Percentiles rank a stretch among this genome's conserved stretches.
These are phyloP conservation scores for Tapera naevia DNA, from an alignment of 2,797 vertebrate species.

Conservation along the genomic window DNA sequence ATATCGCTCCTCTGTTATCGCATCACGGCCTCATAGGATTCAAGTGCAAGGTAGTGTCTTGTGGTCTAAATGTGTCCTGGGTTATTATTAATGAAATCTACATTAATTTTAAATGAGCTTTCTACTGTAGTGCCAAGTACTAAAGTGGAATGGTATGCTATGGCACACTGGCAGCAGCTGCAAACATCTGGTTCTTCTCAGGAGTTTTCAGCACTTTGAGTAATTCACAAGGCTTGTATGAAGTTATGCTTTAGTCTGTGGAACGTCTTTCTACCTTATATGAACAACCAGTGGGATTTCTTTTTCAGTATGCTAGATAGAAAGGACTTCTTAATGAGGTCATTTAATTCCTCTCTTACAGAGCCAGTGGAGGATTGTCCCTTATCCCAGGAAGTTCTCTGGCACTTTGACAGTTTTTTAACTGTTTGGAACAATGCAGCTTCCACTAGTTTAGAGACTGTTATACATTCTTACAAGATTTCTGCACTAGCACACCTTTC, in stretches of 20 bases:
- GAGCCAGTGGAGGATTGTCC: background rate
- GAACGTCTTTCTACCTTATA: conserved; percentile 52
- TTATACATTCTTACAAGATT: background rate
- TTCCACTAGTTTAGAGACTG: background rate
- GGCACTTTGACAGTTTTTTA: background rate
- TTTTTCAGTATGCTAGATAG: conserved; percentile 27
- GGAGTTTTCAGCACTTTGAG: conserved; percentile 48
- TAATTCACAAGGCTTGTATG: conserved; percentile 35
- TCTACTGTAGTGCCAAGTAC: background rate
- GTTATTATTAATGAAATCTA: conserved; percentile 46
- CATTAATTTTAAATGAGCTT: conserved; percentile 30
- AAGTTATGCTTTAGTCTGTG: conserved; percentile 20
- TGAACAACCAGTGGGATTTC: conserved; percentile 29
- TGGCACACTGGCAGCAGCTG: conserved; percentile 33
- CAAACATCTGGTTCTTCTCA: conserved; percentile 61
- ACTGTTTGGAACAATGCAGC: background rate
- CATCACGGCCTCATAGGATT: conserved; percentile 3
- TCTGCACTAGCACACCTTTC: background rate
- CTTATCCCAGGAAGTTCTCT: background rate
- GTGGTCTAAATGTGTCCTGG: background rate
- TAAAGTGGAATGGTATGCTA: background rate
- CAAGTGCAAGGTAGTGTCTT: background rate
- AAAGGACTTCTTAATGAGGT: conserved; percentile 17
- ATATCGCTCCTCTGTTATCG: background rate
- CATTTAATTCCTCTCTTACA: conserved; percentile 29